A percentile compares a stretch with the other conserved stretches of the same genome.
Evolutionary conservation across 2,888 invertebrate species (phyloP).

Genomic region (Monopis laevigella): DNA sequence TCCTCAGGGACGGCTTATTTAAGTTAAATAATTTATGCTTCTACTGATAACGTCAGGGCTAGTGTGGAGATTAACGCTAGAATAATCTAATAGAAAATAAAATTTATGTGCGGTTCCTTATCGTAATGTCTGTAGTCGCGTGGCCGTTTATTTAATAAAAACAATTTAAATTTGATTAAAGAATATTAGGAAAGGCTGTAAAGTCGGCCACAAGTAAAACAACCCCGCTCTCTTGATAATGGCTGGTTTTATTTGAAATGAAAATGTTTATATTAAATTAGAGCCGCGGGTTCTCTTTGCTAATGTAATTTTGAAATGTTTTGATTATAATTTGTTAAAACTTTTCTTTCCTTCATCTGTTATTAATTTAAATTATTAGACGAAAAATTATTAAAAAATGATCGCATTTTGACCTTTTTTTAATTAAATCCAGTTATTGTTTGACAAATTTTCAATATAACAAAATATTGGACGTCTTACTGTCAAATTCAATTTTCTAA

Average conservation of each 20-base stretch:
- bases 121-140: conserved; percentile 45
- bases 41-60: conserved; percentile 34
- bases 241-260: background rate
- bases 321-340: no score
- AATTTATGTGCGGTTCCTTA: conserved; percentile 48
- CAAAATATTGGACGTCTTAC: no score
- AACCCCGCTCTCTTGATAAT: background rate
- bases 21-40: conserved; percentile 46
- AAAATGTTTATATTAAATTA: background rate
- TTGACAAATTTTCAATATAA: no score
- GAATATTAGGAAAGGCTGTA: conserved; percentile 24
- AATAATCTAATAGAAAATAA: conserved; percentile 40
- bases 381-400: no score
- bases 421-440: no score
- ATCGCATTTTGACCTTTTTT: no score
- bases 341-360: no score
- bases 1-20: conserved; percentile 42
- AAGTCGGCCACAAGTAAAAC: background rate
- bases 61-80: conserved; percentile 37
- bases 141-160: conserved; percentile 39
- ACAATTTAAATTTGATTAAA: conserved; percentile 41
- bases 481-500: no score
- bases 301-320: no score
- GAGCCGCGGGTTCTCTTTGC: background rate
- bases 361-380: no score